Evolutionary conservation across 2,888 invertebrate genomes (phyloP).

Genomic region (Chrysotoxum bicinctum): DNA sequence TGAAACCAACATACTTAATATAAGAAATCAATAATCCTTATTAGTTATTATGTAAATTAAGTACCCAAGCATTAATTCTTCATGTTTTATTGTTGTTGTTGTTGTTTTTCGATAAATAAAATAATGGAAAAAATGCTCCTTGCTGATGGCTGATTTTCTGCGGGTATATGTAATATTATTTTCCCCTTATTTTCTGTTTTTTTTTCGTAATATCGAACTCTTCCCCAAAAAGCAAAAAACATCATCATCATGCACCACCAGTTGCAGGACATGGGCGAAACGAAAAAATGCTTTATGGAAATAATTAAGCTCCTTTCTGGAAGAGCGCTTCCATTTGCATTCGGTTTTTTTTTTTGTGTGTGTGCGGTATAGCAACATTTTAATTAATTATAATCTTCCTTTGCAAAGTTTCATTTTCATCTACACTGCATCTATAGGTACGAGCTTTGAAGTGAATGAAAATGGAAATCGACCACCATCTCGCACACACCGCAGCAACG

Average conservation of each 20-base stretch:
- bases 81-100: not conserved
- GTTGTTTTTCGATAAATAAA: not conserved
- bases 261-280: constrained; percentile 25
- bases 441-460: not conserved
- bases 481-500: not conserved
- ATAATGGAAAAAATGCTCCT: not conserved
- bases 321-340: constrained; percentile 68
- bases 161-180: constrained; percentile 5
- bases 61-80: not conserved
- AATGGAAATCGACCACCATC: constrained; percentile 2
- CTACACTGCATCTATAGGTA: not conserved
- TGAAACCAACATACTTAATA: constrained; percentile 15
- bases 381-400: constrained; percentile 68
- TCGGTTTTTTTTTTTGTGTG: constrained; percentile 52
- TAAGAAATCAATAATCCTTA: constrained; percentile 44
- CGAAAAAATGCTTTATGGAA: constrained; percentile 66
- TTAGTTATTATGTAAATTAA: constrained; percentile 38
- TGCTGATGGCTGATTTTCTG: not conserved
- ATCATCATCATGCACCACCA: constrained; percentile 5
- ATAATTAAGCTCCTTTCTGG: constrained; percentile 66
- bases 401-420: not conserved
- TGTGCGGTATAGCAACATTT: constrained; percentile 49
- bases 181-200: not conserved
- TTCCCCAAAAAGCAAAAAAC: not conserved
- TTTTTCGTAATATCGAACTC: not conserved